A percentile compares a stretch with the other conserved stretches of the same genome.
phyloP scores from a whole-genome alignment of 2,113 vertebrate species.

The Carassius auratus region DNA sequence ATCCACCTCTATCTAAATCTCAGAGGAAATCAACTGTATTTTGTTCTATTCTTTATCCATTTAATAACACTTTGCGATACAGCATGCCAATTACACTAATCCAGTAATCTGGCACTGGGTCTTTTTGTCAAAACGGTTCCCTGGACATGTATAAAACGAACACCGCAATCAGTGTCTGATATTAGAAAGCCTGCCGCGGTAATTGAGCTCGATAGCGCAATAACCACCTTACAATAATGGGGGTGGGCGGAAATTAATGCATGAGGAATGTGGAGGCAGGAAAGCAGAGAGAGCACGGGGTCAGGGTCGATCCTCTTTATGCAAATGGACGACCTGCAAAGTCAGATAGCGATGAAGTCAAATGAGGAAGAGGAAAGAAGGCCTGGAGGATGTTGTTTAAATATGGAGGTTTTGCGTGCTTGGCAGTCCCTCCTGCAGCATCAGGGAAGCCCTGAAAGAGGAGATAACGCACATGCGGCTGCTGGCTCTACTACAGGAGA shows the following conservation, averaged over 20 bases:
- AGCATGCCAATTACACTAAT: slow-evolving; percentile 13
- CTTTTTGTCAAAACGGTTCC: slow-evolving; percentile 18
- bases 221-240: slow-evolving; percentile 32
- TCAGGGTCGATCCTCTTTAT: slow-evolving; percentile 40
- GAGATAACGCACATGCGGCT: slow-evolving; percentile 44
- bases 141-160: slow-evolving; percentile 27
- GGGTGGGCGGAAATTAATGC: not conserved
- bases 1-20: not conserved
- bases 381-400: slow-evolving; percentile 29
- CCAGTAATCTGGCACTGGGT: slow-evolving; percentile 11
- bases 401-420: slow-evolving; percentile 17
- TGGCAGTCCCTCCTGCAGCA: slow-evolving; percentile 16
- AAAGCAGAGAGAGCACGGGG: not conserved
- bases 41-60: slow-evolving; percentile 5
- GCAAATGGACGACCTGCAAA: slow-evolving; percentile 36
- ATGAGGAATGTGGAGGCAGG: not conserved
- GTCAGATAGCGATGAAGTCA: slow-evolving; percentile 39
- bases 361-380: slow-evolving; percentile 12
- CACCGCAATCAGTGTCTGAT: not conserved
- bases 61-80: slow-evolving; percentile 23
- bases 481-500: slow-evolving; percentile 37
- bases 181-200: slow-evolving; percentile 26
- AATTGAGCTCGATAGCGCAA: slow-evolving; percentile 47
- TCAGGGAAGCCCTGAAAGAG: slow-evolving; percentile 40
- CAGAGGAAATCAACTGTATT: slow-evolving; percentile 6